These are phyloP conservation scores for Adelges cooleyi DNA, from an alignment of 1,140 invertebrate genomes.

Conservation along the genomic window DNA sequence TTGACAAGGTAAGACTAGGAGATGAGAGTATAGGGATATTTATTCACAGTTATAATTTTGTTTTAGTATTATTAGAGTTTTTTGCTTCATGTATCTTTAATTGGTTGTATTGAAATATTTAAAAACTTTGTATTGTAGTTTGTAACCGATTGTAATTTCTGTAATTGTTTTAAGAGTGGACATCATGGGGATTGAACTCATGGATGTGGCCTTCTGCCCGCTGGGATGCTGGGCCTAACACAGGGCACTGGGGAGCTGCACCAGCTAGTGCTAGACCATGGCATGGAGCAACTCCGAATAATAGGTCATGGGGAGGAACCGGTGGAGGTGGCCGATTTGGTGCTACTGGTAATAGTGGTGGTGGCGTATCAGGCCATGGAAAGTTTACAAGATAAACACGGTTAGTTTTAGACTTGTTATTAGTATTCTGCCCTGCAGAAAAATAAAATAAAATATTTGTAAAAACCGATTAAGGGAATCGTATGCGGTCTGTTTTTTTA, in stretches of 20 bases:
- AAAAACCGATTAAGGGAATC: no score
- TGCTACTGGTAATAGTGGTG: constrained; percentile 23
- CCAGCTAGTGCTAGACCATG: constrained; percentile 10
- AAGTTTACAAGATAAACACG: constrained; percentile 27
- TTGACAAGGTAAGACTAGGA: no score
- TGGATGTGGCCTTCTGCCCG: constrained; percentile 21
- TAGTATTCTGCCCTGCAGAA: no score
- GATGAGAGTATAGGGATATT: no score
- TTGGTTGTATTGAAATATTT: no score
- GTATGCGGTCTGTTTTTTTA: no score
- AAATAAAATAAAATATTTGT: no score
- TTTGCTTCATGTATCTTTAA: no score
- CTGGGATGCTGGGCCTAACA: not conserved
- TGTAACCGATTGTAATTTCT: no score
- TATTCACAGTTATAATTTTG: no score
- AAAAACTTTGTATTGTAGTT: no score
- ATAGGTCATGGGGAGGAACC: constrained; percentile 8
- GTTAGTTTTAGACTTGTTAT: not conserved
- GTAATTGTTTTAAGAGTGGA: constrained; percentile 13
- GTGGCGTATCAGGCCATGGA: constrained; percentile 14
- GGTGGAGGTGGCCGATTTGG: constrained; percentile 10
- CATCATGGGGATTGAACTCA: constrained; percentile 17
- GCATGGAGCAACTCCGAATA: constrained; percentile 11
- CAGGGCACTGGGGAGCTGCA: constrained; percentile 7
- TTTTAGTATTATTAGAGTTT: no score